Evolutionary conservation across 2,888 invertebrate species (phyloP).

Genomic region (Microplitis manilae): DNA sequence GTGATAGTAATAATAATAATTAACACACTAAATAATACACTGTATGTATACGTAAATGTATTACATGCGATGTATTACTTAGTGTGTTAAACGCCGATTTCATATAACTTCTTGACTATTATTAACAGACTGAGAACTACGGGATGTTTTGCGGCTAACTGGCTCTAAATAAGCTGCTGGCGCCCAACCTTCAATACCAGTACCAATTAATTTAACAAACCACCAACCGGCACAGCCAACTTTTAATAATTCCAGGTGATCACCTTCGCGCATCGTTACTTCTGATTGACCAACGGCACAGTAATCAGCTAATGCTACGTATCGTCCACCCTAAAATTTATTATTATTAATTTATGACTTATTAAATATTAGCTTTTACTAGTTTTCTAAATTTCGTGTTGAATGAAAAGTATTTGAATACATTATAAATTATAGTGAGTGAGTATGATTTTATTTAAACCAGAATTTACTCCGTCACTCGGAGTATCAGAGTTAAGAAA

Average conservation of each 20-base stretch:
- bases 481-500: too few relatives aligned
- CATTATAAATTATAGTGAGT: too few relatives aligned
- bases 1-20: constrained; percentile 10
- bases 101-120: constrained; percentile 70
- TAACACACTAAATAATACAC: constrained; percentile 29
- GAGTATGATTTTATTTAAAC: too few relatives aligned
- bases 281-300: constrained; percentile 92
- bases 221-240: constrained; percentile 97
- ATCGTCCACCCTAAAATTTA: constrained; percentile 80
- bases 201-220: constrained; percentile 89
- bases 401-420: too few relatives aligned
- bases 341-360: constrained; percentile 27
- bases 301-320: constrained; percentile 93
- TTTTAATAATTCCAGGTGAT: constrained; percentile 90
- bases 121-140: constrained; percentile 76
- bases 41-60: constrained; percentile 47
- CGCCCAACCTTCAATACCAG: constrained; percentile 91
- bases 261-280: constrained; percentile 91
- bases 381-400: too few relatives aligned
- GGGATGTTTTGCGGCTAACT: constrained; percentile 82
- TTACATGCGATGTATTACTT: constrained; percentile 61
- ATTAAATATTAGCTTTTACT: not conserved
- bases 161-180: constrained; percentile 93
- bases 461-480: too few relatives aligned
- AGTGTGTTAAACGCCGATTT: constrained; percentile 71